A percentile compares a stretch with the other conserved stretches of the same genome.
phyloP scores from a whole-genome alignment of 64 coral and sea anemone species.

The Exaiptasia diaphana region DNA sequence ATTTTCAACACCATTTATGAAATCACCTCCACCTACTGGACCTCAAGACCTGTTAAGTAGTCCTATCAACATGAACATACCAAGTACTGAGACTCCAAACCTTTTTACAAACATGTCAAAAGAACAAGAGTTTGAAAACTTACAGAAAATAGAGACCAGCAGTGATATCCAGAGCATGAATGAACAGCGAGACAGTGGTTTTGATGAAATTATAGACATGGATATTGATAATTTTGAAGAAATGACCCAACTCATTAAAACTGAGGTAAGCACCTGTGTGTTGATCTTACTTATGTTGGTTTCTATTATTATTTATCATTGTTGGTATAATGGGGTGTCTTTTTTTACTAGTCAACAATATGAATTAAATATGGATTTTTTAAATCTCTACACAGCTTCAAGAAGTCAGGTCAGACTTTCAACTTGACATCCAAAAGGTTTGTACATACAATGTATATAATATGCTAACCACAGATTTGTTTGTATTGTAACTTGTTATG shows the following conservation, averaged over 20 bases:
- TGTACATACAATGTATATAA: no score
- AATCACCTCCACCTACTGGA: background rate
- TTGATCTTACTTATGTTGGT: background rate
- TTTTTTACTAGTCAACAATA: no score
- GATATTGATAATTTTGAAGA: slow-evolving; percentile 85
- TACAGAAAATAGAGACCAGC: background rate
- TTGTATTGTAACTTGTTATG: no score
- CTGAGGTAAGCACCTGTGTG: slow-evolving; percentile 24
- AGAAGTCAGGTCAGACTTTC: slow-evolving; percentile 72
- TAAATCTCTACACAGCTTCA: slow-evolving; percentile 66
- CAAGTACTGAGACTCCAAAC: no score
- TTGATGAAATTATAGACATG: slow-evolving; percentile 69
- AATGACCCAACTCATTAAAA: slow-evolving; percentile 52
- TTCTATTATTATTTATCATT: background rate
- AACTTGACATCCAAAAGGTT: slow-evolving; percentile 60
- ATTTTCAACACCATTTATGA: background rate
- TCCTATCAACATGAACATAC: slow-evolving; percentile 4
- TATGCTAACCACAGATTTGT: no score
- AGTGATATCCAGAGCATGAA: background rate
- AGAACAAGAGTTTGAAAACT: background rate
- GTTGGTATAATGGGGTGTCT: no score
- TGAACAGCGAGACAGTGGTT: slow-evolving; percentile 50
- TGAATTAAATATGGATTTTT: no score
- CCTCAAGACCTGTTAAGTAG: background rate
- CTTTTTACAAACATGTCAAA: no score